These are phyloP conservation scores for Epizoanthus ramosus DNA, from an alignment of 92 coral and sea anemone genomes.

Conservation along the genomic window DNA sequence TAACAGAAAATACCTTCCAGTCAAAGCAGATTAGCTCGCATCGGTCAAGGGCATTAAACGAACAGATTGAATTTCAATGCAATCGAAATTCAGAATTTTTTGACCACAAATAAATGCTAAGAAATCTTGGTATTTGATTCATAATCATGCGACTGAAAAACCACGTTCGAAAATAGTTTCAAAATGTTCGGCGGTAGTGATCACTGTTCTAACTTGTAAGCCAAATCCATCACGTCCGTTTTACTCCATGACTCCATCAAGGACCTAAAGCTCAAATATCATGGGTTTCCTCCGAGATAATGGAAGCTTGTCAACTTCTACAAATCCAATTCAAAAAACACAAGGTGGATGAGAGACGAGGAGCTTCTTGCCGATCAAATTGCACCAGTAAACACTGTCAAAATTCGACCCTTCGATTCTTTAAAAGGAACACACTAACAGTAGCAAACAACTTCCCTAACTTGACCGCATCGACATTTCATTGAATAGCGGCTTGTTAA, in stretches of 20 bases:
- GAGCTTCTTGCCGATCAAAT: conserved; percentile 6
- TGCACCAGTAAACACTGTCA: neutral
- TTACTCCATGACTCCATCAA: neutral
- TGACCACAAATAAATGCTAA: neutral
- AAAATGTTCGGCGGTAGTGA: neutral
- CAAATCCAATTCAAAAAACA: conserved; percentile 37
- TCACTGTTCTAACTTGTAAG: neutral
- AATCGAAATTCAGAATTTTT: neutral
- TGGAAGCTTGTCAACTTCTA: conserved; percentile 29
- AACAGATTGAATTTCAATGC: conserved; percentile 26
- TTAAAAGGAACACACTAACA: neutral
- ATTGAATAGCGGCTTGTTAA: conserved; percentile 11
- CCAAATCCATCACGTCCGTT: neutral
- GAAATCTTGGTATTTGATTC: conserved; percentile 7
- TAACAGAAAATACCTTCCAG: neutral
- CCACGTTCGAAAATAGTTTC: neutral
- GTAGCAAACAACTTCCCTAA: neutral
- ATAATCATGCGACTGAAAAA: neutral
- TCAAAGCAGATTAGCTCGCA: neutral
- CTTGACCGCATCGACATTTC: neutral
- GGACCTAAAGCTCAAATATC: conserved; percentile 22
- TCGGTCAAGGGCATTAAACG: conserved; percentile 36
- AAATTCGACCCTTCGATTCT: neutral
- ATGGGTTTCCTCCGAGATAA: conserved; percentile 40
- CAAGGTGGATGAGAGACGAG: conserved; percentile 28